A percentile compares a stretch with the other conserved stretches of the same genome.
Evolutionary conservation across 2,888 invertebrate genomes (phyloP).

Genomic region (Hofmannophila pseudospretella): DNA sequence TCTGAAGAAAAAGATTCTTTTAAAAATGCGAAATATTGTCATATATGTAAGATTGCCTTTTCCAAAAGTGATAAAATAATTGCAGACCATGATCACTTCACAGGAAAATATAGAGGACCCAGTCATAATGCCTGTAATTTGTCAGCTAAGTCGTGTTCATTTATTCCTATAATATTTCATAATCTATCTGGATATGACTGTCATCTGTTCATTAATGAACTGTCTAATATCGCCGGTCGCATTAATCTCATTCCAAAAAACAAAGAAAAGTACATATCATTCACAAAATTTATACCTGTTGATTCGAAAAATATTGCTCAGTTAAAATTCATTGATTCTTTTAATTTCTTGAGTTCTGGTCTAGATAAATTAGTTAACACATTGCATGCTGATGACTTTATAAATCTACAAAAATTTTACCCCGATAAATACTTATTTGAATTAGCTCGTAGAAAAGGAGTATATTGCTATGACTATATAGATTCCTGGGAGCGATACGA

Average conservation of each 20-base stretch:
- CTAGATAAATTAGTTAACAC: slow-evolving; percentile 10
- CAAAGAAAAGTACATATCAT: slow-evolving; percentile 11
- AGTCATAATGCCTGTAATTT: neutral
- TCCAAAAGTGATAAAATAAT: neutral
- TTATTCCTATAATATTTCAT: slow-evolving; percentile 19
- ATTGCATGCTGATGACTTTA: slow-evolving; percentile 4
- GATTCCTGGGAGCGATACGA: slow-evolving; percentile 8
- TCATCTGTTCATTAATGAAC: slow-evolving; percentile 14
- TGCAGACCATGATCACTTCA: slow-evolving; percentile 15
- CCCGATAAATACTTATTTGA: slow-evolving; percentile 5
- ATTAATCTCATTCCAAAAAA: slow-evolving; percentile 9
- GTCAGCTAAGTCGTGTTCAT: slow-evolving; percentile 8
- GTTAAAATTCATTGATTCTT: slow-evolving; percentile 6
- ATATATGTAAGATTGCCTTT: slow-evolving; percentile 5
- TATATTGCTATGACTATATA: slow-evolving; percentile 13
- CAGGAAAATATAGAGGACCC: slow-evolving; percentile 8
- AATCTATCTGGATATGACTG: slow-evolving; percentile 21
- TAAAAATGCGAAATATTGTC: slow-evolving; percentile 3
- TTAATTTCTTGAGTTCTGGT: slow-evolving; percentile 10
- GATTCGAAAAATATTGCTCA: neutral
- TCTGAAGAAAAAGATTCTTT: neutral
- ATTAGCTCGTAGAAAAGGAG: slow-evolving; percentile 7
- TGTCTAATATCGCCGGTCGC: neutral
- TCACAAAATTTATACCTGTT: slow-evolving; percentile 7
- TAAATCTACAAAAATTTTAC: slow-evolving; percentile 5